Evolutionary conservation across 53 echinoderm and acorn worm genomes (phyloP), one percentile per base, ranked within the genome.

Genomic region (Astropecten irregularis): DNA sequence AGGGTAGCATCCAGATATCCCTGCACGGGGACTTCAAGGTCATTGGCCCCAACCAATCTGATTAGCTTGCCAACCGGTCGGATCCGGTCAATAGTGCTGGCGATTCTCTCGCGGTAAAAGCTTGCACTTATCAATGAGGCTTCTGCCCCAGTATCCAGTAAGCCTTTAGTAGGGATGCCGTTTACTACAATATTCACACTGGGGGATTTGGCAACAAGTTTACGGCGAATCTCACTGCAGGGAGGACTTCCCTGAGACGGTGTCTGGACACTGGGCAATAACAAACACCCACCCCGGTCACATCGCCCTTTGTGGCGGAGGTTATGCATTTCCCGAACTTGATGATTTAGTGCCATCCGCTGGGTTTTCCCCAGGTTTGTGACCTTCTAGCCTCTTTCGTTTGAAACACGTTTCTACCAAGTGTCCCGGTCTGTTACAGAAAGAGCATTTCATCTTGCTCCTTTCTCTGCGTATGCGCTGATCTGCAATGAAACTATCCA

Each of bases 131-230:
- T 72, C 3, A 72, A 34, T 19, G 72, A 72, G n/a, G 72, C 53
- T 13, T 72, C 72, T 36, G 72, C 71, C 2, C 53, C 72, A 5
- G 72, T 72, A 36, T 72, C 72, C 2, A 72, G 32, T 2, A 72
- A 7, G 53, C 72, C 31, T 8, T 49, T 15, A n/a, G 11, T 53
- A 19, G 19, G 23, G 34, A 72, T 36, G 0, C 72, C 72, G 37
- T 36, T 18, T 15, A 70, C 29, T 1, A 15, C 16, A 53, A 72
- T 34, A 1, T 52, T 53, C n/a, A 53, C 72, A 72, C 52, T 50
- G 2, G 49, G 72, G 19, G 52, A 52, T n/a, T 23, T 34, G 3
- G 52, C 16, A 18, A 71, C 50, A 51, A 71, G 71, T 18, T 71
- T 71, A 4, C n/a, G n/a, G n/a, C n/a, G n/a, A n/a, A n/a, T n/a